Base-by-base conservation (phyloP, 1,140 invertebrate species). In the Drosophila tristis region DNA sequence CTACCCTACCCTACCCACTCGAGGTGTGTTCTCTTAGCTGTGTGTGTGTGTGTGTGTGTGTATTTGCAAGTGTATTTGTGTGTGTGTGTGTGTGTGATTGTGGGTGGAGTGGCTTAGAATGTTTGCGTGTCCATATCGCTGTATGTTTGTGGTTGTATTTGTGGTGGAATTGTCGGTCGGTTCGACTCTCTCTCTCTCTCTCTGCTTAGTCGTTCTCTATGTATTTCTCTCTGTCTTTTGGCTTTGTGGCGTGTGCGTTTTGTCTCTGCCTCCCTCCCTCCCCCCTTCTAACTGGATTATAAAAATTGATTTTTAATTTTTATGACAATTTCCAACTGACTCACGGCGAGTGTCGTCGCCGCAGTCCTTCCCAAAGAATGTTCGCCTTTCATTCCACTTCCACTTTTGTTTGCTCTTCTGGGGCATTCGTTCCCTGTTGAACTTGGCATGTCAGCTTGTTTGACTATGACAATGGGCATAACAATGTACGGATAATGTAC, bases 221-320 rank as follows among this genome's bases (percentile, higher is more conserved):
- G 43, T 54, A 45, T 68, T 64, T 45, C 39, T 42, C 70, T 72
- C 47, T 35, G 58, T 47, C 43, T 57, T 68, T 16, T 48, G 49
- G 45, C 50, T 49, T 55, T 75, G 44, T 56, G 57, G 51, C 25
- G 23, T 26, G 23, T 68, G 43, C 57, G 58, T 68, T 55, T 43
- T 16, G 16, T 44, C 23, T 25, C 23, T 25, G 0, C 2, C 23
- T 25, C 3, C 23, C 7, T 7, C 26, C 9, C 31, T 2, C 9
- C 31, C 11, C 35, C 47, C 74, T 57, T 73, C 82, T 91, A 91
- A 91, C 77, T 85, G 89, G 89, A 91, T 91, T 91, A 91, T 84
- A 91, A 90, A 91, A 89, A 91, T 91, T 91, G 89, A 91, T 91
- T 91, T 91, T 91, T 91, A 91, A 91, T 90, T 90, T 91, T 91